Base-by-base conservation (phyloP, 2,888 invertebrate genomes). In the Timema podura region DNA sequence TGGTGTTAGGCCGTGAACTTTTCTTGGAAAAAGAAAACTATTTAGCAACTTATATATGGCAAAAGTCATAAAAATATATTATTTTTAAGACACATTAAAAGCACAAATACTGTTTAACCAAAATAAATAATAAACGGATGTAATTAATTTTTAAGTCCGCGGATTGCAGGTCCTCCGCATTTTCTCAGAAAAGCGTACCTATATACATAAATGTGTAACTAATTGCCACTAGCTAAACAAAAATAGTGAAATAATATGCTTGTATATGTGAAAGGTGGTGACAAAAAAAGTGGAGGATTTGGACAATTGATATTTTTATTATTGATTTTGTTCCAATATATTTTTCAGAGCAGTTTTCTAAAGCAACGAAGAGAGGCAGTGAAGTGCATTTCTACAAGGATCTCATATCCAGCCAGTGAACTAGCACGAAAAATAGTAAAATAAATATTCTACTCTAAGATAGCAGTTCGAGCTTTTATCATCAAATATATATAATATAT, bases 391-490 rank as follows among this genome's bases (percentile, higher is more conserved):
- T 66, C 70, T 72, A 72, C 72, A 70, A 66, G 69, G 69, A 64
- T 67, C 49, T 54, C 61, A 70, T 70, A 15, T 70, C 54, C 71
- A 72, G 71, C 71, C 73, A 74, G 71, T 73, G 74, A 70, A 71
- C 74, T 74, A 74, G 74, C 73, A 74, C 66, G 46, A 69, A 13
- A 59, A 68, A 45, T 67, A 48, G 48, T 51, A 51, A 69, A 65
- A 46, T 65, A 69, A 71, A 71, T 70, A 69, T 68, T 71, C 74
- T 70, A 74, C 71, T 73, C 74, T 74, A 73, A 54, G 69, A 59
- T 61, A 71, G 64, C 71, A 59, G 59, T 59, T 44, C 30, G 30
- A 30, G 30, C 30, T 30, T 59, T 59, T 30, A 6, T 45, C 59
- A 59, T 13, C 59, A 30, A 15, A 67, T 30, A 67, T 30, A 30